Conservation (phyloP, 2,888 invertebrate genomes). For the Tetragonisca angustula region DNA sequence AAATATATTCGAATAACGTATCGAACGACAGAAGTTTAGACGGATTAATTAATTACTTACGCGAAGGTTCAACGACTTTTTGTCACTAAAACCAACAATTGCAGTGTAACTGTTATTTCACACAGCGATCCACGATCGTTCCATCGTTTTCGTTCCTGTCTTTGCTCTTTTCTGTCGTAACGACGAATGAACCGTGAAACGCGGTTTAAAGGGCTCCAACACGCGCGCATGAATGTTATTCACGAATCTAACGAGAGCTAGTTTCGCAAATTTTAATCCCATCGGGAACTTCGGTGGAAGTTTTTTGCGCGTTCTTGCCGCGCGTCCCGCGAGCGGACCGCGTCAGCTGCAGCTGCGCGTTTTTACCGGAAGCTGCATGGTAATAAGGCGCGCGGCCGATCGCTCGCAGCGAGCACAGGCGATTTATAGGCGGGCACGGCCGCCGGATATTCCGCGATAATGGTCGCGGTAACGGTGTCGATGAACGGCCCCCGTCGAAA, state of each 20-base stretch:
- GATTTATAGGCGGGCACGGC: conserved; percentile 44
- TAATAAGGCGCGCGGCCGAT: conserved; percentile 53
- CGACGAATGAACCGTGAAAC: not conserved
- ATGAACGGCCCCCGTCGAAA: conserved; percentile 50
- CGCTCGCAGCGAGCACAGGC: conserved; percentile 33
- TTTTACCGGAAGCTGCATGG: conserved; percentile 58
- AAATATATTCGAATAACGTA: no score
- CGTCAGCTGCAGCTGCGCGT: conserved; percentile 61
- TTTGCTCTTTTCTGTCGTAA: not conserved
- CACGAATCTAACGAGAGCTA: conserved; percentile 33
- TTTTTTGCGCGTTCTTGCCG: conserved; percentile 30
- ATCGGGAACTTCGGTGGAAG: conserved; percentile 27
- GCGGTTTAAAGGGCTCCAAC: not conserved
- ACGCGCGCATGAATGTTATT: conserved; percentile 38
- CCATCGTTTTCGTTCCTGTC: no score
- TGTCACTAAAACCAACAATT: no score
- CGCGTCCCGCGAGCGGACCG: conserved; percentile 1
- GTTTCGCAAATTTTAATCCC: conserved; percentile 50
- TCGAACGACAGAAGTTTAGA: no score
- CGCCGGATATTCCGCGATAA: conserved; percentile 39
- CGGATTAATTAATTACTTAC: no score
- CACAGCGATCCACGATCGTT: no score
- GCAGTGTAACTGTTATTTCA: no score
- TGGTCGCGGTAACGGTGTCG: conserved; percentile 57
- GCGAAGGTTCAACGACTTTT: no score